A percentile compares a stretch with the other conserved stretches of the same genome.
phyloP scores from a whole-genome alignment of 2,888 invertebrate species.

The Trissonchulus sp. region DNA sequence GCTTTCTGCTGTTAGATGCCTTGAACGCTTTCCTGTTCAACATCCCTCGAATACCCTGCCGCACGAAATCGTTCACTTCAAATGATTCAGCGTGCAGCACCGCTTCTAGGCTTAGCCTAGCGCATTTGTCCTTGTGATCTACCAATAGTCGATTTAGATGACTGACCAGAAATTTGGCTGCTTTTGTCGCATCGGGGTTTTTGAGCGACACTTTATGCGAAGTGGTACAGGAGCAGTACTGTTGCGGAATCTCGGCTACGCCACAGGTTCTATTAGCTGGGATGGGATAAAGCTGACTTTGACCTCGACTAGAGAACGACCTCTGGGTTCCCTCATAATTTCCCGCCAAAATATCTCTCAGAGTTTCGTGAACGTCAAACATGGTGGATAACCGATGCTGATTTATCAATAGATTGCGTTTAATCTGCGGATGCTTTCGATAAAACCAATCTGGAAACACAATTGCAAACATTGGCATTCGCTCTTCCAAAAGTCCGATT shows the following conservation, averaged over 20 bases:
- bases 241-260: constrained; percentile 28
- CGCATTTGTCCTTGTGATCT: constrained; percentile 3
- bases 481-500: constrained; percentile 30
- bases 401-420: constrained; percentile 17
- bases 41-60: neutral
- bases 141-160: constrained; percentile 2
- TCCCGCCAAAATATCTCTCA: constrained; percentile 9
- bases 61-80: neutral
- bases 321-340: constrained; percentile 23
- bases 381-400: constrained; percentile 5
- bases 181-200: neutral
- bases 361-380: constrained; percentile 30
- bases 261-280: constrained; percentile 25
- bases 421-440: constrained; percentile 20
- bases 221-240: constrained; percentile 28
- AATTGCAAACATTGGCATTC: constrained; percentile 28
- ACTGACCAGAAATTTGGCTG: neutral
- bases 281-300: constrained; percentile 19
- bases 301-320: neutral
- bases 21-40: too few species aligned
- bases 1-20: neutral
- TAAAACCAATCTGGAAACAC: constrained; percentile 29
- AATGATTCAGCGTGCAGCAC: constrained; percentile 20
- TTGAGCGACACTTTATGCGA: neutral
- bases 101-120: neutral